Base-by-base conservation (phyloP, 2,888 invertebrate genomes). In the Rhyacophila evoluta region DNA sequence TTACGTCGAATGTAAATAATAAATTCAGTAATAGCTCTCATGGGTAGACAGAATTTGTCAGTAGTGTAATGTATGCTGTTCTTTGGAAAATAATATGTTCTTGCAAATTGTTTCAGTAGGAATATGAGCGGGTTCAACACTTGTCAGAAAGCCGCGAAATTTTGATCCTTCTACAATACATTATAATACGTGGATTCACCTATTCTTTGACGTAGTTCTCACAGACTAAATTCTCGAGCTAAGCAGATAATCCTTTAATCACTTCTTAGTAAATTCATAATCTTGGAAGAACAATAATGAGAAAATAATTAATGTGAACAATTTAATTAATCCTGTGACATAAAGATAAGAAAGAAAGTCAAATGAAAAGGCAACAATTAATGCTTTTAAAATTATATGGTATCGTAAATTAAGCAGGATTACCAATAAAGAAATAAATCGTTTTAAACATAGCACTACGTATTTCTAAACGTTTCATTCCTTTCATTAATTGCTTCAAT, bases 141-240 rank as follows among this genome's bases (percentile, higher is more conserved):
- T 55, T 55, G 55, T 55, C 55, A 55, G 55, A 55, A 25, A 55
- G 55, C 55, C 25, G 19, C 55, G 19, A 55, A 55, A 55, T 55
- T 55, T 55, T 55, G 55, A 55, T 55, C 55, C 55, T 55, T 55
- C 19, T 19, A 55, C 55, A 55, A 55, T 55, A 55, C 55, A 55
- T 55, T 55, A 25, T 55, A 55, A 55, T 55, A 55, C 19, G 55
- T 55, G 25, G 25, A 6, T 55, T n/a, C 55, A 15, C 55, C 55
- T 19, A 55, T 55, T 55, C 55, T 55, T 55, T 55, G 25, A 19
- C 12, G 25, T 10, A 15, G 8, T 55, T 55, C 55, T 6, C 55
- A 19, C 55, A 55, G 55, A 55, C 25, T 55, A 25, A 55, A 25
- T 55, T 55, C 55, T 55, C 19, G 19, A 55, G 55, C 55, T 55